Base-by-base conservation (phyloP, 2,113 vertebrate genomes). In the Condylura cristata region DNA sequence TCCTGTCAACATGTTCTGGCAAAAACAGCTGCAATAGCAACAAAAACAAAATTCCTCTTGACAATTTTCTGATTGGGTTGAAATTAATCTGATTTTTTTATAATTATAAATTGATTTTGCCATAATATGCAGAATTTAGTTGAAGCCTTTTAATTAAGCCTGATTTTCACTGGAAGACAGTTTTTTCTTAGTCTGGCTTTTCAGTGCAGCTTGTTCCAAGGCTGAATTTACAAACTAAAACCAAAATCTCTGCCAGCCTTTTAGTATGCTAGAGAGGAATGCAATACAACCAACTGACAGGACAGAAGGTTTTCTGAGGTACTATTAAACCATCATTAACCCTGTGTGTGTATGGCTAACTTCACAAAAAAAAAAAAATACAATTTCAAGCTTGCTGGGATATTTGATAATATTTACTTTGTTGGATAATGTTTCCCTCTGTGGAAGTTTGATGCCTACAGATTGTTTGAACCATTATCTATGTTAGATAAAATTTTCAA, bases 21-120 rank as follows among this genome's bases (percentile, higher is more conserved):
- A 94, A 79, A 24, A 86, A 71, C 83, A 94, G 83, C 70, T 89
- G 41, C 56, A 94, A 48, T 0, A 30, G 41, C 28, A 82, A 30
- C 61, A 95, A 86, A 26, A 86, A 51, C 30, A 90, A 65, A 90
- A 84, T 66, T 30, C 11, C 39, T 90, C 85, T 82, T 96, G 96
- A 96, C 37, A 95, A 88, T 89, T 86, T 82, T 92, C 78, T 95
- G 89, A 96, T 72, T 94, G 88, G 41, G 37, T 34, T 95, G 76
- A 96, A 97, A 96, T 93, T 91, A 83, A 95, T 95, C 63, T 92
- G 56, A 96, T 93, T 94, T 96, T 80, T 96, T 82, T 90, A 60
- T 86, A 96, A 96, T 96, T 96, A 94, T 90, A 91, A 93, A 94
- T 65, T 86, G 92, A 92, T 95, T 96, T 89, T 91, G 53, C 63